Conservation (phyloP, 2,113 vertebrate species). For the Upupa epops region DNA sequence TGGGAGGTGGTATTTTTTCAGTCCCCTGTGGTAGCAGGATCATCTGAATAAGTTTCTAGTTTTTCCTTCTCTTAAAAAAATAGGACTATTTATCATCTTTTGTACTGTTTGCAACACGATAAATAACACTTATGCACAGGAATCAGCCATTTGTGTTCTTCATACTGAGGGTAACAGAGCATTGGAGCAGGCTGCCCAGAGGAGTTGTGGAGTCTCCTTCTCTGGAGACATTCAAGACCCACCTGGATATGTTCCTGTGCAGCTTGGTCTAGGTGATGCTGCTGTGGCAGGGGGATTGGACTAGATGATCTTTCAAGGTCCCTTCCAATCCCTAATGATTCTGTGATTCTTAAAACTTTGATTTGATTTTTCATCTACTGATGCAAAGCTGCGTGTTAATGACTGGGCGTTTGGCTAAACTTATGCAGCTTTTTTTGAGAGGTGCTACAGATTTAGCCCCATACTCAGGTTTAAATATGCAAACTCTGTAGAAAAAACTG, state of each 20-base stretch:
- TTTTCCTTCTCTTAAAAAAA: neutral
- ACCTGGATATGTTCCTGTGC: too few relatives aligned
- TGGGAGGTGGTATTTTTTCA: neutral
- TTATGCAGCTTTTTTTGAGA: neutral
- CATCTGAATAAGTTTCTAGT: neutral
- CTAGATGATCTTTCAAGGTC: too few relatives aligned
- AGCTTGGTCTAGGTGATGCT: too few relatives aligned
- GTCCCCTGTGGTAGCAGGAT: neutral
- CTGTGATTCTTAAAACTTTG: too few relatives aligned
- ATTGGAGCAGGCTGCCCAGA: too few relatives aligned
- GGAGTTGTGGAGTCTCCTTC: too few relatives aligned
- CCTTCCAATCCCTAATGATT: too few relatives aligned
- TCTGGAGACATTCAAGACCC: too few relatives aligned
- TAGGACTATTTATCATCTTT: neutral
- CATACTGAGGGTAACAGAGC: too few relatives aligned
- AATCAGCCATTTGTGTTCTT: neutral
- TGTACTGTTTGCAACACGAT: neutral
- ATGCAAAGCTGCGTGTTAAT: neutral
- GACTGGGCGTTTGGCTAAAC: neutral
- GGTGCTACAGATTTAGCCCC: neutral
- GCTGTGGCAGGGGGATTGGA: too few relatives aligned
- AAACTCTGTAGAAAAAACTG: neutral
- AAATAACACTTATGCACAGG: neutral
- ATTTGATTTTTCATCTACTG: neutral
- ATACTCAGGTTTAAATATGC: neutral